phyloP scores from a whole-genome alignment of 2,113 vertebrate species.

The Scartelaos histophorus region DNA sequence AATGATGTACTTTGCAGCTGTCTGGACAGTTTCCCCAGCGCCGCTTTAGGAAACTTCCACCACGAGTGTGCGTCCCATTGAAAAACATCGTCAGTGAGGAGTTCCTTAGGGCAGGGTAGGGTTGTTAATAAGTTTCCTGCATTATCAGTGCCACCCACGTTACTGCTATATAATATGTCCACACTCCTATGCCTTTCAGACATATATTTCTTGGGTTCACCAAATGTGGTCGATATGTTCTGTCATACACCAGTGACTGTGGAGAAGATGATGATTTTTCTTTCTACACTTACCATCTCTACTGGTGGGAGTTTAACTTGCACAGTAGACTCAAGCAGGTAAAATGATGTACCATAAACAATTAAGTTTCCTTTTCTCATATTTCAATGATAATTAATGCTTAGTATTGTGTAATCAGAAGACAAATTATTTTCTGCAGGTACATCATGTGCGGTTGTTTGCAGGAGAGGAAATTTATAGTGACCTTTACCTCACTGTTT shows the following conservation, averaged over 20 bases:
- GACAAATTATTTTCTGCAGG: slow-evolving; percentile 64
- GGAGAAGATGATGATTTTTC: slow-evolving; percentile 88
- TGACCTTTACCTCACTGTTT: slow-evolving; percentile 90
- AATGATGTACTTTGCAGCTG: slow-evolving; percentile 71
- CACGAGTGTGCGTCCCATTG: slow-evolving; percentile 87
- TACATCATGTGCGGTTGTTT: slow-evolving; percentile 90
- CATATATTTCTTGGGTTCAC: slow-evolving; percentile 94
- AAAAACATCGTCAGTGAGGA: slow-evolving; percentile 92
- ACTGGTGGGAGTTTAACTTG: slow-evolving; percentile 96
- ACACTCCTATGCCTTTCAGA: slow-evolving; percentile 62
- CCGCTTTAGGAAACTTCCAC: slow-evolving; percentile 88
- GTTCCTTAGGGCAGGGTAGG: slow-evolving; percentile 86
- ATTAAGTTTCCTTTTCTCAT: neutral
- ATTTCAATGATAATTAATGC: neutral
- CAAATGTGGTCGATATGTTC: slow-evolving; percentile 90
- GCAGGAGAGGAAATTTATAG: slow-evolving; percentile 91
- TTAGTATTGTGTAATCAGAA: neutral
- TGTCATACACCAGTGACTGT: slow-evolving; percentile 92
- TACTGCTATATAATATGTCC: neutral
- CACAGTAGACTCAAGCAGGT: slow-evolving; percentile 93
- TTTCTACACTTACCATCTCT: slow-evolving; percentile 91
- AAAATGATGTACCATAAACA: slow-evolving; percentile 5
- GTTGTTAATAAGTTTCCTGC: neutral
- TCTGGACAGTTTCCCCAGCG: slow-evolving; percentile 89
- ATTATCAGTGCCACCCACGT: neutral